Base-by-base conservation (phyloP, 2,797 vertebrate genomes). In the Hippopotamyrus pictus region DNA sequence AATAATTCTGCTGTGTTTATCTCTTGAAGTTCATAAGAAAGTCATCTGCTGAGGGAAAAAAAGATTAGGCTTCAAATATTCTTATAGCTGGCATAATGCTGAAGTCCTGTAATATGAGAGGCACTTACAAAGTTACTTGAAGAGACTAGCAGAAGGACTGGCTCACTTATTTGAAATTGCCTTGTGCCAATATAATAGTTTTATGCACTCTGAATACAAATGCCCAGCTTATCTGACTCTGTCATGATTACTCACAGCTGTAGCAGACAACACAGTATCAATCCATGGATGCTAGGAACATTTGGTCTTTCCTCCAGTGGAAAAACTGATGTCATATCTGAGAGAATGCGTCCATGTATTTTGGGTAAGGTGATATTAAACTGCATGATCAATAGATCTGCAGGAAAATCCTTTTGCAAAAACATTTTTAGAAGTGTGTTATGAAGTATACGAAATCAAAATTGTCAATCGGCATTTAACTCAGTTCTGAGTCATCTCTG, bases 171-270 rank as follows among this genome's bases (percentile, higher is more conserved):
- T 89, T 89, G 51, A 86, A 89, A 89, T 86, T 69, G 59, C 83
- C 65, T 73, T 50, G 50, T 89, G 82, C 59, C 29, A 86, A 73
- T 86, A 59, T 86, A 86, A 89, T 73, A 86, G 83, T 46, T 89
- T 86, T 51, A 73, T 86, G 62, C 17, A 73, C 84, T 89, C 59
- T 37, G 83, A 89, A 89, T 89, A 89, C 84, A 89, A 89, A 86
- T 89, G 89, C 25, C 73, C 84, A 14, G 89, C 83, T 89, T 86
- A 89, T 86, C 83, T 86, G 84, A 87, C 89, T 50, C 73, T 12
- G 29, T 46, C 50, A 87, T 79, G 29, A 89, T 89, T 76, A 73
- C 62, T 87, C 41, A 57, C 85, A 89, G 84, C 89, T 79, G 33
- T 85, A 53, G 85, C 50, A 54, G 17, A 57, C 59, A 87, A 79